A percentile compares a stretch with the other conserved stretches of the same genome.
Evolutionary conservation across 1,140 invertebrate species (phyloP).

Genomic region (Drosophila bifasciata): DNA sequence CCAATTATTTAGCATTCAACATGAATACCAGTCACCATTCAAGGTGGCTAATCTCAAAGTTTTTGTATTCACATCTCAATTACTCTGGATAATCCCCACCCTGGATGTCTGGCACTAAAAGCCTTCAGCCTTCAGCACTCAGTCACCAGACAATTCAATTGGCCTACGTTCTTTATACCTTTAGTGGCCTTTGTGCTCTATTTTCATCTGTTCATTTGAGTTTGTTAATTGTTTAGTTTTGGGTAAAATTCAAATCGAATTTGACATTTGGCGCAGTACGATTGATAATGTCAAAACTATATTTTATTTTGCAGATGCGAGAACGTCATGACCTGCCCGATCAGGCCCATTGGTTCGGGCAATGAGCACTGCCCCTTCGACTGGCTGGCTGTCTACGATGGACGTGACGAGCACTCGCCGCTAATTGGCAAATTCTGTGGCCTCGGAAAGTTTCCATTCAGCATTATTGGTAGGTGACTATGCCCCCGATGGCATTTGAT

Average conservation of each 20-base stretch:
- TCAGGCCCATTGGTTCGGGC: constrained; percentile 94
- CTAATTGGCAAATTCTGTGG: constrained; percentile 96
- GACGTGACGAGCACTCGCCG: constrained; percentile 92
- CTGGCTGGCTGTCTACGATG: constrained; percentile 95
- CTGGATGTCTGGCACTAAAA: constrained; percentile 47
- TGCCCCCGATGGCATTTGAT: not conserved
- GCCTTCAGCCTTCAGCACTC: constrained; percentile 35
- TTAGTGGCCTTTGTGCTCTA: not conserved
- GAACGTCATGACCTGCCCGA: constrained; percentile 97
- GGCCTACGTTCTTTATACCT: constrained; percentile 20
- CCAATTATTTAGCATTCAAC: no score
- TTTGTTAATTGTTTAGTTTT: constrained; percentile 53
- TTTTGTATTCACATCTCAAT: no score
- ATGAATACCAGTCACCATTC: no score
- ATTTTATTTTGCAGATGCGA: constrained; percentile 87
- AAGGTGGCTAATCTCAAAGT: no score
- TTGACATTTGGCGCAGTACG: constrained; percentile 30
- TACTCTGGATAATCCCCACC: not conserved
- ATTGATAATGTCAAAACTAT: not conserved
- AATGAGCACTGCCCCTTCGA: constrained; percentile 95
- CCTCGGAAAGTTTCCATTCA: constrained; percentile 96
- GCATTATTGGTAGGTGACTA: constrained; percentile 89
- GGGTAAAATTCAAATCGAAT: constrained; percentile 45
- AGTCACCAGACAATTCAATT: constrained; percentile 49
- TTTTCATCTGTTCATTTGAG: constrained; percentile 47